These are phyloP conservation scores for Lagorchestes hirsutus DNA, from an alignment of 2,797 vertebrate species.

Conservation along the genomic window DNA sequence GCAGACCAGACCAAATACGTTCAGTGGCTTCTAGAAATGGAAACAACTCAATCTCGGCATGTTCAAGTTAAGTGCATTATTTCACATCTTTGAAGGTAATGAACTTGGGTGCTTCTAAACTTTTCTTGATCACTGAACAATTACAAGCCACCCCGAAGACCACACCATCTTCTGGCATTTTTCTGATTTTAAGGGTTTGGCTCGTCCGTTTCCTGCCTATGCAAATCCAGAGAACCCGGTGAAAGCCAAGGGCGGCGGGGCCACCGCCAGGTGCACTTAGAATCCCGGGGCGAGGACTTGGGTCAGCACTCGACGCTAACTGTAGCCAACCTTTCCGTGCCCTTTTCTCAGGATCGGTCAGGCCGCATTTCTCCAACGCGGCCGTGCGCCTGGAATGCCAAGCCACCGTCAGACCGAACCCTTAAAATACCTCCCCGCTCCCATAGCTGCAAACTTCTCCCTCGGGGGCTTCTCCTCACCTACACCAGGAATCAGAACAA, in stretches of 20 bases:
- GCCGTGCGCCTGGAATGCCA: not conserved
- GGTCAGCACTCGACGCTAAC: not conserved
- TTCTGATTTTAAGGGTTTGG: not conserved
- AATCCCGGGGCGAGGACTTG: not conserved
- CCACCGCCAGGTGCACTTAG: not conserved
- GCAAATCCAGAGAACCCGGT: not conserved
- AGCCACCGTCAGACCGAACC: not conserved
- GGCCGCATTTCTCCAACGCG: not conserved
- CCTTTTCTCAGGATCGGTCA: not conserved
- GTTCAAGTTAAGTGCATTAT: not conserved
- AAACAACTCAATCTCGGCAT: conserved; percentile 36
- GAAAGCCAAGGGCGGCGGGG: not conserved
- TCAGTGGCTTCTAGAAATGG: conserved; percentile 43
- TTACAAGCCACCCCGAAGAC: not conserved
- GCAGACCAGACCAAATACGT: not conserved
- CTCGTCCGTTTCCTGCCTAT: not conserved
- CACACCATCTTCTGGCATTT: not conserved
- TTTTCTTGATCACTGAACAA: not conserved
- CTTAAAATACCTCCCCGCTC: not conserved
- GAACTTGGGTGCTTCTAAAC: conserved; percentile 16
- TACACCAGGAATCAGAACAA: not conserved
- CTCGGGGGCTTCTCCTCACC: not conserved
- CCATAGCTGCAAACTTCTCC: not conserved
- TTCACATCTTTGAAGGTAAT: conserved; percentile 38
- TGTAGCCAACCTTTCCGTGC: not conserved